Conservation (phyloP, 2,888 invertebrate species). For the Dendrolimus pini region DNA sequence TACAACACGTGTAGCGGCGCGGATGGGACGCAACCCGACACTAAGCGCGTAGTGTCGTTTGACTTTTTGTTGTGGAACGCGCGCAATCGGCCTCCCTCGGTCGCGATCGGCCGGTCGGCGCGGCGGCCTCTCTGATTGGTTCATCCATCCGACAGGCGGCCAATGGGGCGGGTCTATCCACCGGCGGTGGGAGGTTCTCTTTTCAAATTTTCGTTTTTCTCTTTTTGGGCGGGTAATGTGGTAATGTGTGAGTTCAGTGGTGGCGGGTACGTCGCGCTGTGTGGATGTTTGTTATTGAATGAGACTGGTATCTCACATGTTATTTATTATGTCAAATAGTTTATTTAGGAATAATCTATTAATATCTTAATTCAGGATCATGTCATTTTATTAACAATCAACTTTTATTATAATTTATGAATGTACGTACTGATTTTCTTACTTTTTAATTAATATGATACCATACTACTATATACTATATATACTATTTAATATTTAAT, state of each 20-base stretch:
- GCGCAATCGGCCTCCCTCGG: slow-evolving; percentile 59
- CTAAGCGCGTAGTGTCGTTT: slow-evolving; percentile 68
- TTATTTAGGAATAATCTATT: no score
- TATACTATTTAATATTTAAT: no score
- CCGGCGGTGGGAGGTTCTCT: slow-evolving; percentile 66
- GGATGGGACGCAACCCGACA: slow-evolving; percentile 76
- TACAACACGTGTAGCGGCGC: slow-evolving; percentile 67
- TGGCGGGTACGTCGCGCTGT: slow-evolving; percentile 58
- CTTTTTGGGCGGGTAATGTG: slow-evolving; percentile 67
- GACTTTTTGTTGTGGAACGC: slow-evolving; percentile 72
- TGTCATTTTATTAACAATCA: no score
- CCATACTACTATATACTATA: no score
- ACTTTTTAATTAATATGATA: no score
- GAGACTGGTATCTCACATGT: no score
- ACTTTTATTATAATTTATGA: no score
- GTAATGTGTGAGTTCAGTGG: slow-evolving; percentile 66
- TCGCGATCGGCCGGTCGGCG: slow-evolving; percentile 40
- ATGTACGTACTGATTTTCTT: no score
- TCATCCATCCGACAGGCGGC: slow-evolving; percentile 38
- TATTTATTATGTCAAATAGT: no score
- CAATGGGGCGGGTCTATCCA: slow-evolving; percentile 42
- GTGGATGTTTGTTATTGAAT: slow-evolving; percentile 43
- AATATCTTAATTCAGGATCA: no score
- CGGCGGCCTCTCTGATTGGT: slow-evolving; percentile 30
- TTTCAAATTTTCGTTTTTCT: slow-evolving; percentile 72